Conservation (phyloP, 2,113 vertebrate genomes). For the Menura novaehollandiae region DNA sequence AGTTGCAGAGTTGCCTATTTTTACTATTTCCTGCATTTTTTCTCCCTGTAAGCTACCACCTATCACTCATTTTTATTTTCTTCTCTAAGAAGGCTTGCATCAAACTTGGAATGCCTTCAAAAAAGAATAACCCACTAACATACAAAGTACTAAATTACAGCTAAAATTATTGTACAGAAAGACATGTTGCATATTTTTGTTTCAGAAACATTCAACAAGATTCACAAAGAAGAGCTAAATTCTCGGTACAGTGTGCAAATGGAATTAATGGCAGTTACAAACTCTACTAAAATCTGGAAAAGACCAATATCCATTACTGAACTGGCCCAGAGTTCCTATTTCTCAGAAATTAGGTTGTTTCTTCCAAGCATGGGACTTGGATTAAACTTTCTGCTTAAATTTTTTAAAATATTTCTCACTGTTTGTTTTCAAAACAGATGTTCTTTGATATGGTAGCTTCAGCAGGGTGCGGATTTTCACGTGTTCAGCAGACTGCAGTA, state of each 20-base stretch:
- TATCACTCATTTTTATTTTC: not conserved
- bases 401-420: constrained; percentile 18
- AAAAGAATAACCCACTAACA: not conserved
- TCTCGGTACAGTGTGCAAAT: not conserved
- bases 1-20: not conserved
- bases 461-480: not conserved
- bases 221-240: constrained; percentile 1
- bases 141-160: not conserved
- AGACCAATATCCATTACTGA: constrained; percentile 8
- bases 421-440: constrained; percentile 22
- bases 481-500: not conserved
- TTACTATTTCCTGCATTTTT: not conserved
- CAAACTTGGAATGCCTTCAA: not conserved
- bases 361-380: constrained; percentile 34
- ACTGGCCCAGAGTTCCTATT: constrained; percentile 39
- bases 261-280: constrained; percentile 22
- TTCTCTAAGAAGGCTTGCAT: not conserved
- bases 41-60: not conserved
- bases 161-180: not conserved
- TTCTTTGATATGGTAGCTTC: not conserved
- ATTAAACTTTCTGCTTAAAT: constrained; percentile 12
- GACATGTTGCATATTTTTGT: not conserved
- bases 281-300: constrained; percentile 25
- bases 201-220: not conserved
- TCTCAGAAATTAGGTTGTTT: constrained; percentile 45